Evolutionary conservation across 2,113 vertebrate species (phyloP), one percentile per base, ranked within the genome.

Genomic region (Trochalopteron elliotii): DNA sequence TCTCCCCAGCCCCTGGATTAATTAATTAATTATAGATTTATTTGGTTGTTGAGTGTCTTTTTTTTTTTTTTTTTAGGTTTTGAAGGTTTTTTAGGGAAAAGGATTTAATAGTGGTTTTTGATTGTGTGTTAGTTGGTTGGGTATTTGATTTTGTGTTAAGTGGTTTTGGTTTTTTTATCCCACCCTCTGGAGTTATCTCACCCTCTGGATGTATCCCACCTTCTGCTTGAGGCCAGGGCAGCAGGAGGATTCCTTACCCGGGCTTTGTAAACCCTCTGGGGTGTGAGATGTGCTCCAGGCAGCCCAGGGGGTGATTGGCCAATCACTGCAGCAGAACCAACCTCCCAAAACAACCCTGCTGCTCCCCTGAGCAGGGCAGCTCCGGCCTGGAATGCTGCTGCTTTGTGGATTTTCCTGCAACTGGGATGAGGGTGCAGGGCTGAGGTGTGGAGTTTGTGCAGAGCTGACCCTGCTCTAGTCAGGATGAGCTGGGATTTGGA

Each of bases 371-470:
- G 65, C 69, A 44, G 74, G 27, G 37, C 23, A 4, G 42, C 30
- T 2, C 7, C 30, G 20, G 50, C 21, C 14, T 15, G 78, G 15
- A 25, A 1, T 0, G 1, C 16, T 24, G 76, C 2, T 1, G 1
- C 4, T 24, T 4, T 3, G 23, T 31, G 75, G 59, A 8, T 15
- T 68, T 69, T 15, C 56, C 44, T 28, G 47, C 27, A 0, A 2
- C 21, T 35, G 10, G 10, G 35, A 5, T 15, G 44, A 3, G 16
- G 35, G 2, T 12, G 22, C 16, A 40, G 24, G 33, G 35, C 1
- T 21, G 37, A 24, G 52, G 11, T 25, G 80, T 20, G 39, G n/a
- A n/a, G 19, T 7, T n/a, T 24, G 33, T 15, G 47, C 50, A 61
- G 55, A 19, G 13, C 50, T 16, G 21, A 17, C 15, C 9, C 47